These are phyloP conservation scores for Chrysotoxum bicinctum DNA, from an alignment of 2,888 invertebrate genomes.

Conservation along the genomic window DNA sequence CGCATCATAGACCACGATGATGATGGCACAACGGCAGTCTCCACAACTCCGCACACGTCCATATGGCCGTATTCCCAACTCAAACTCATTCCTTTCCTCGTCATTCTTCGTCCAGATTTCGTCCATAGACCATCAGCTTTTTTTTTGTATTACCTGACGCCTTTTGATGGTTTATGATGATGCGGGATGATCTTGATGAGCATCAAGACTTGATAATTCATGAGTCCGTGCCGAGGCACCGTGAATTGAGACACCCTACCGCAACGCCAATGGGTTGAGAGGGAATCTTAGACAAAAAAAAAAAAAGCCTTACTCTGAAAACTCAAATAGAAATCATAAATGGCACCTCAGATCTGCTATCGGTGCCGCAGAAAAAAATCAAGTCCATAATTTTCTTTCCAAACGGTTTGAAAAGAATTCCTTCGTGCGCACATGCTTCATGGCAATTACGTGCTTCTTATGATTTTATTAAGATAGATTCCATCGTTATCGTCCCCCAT, in stretches of 20 bases:
- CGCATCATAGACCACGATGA: slow-evolving; percentile 64
- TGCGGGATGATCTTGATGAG: slow-evolving; percentile 42
- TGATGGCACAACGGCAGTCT: slow-evolving; percentile 12
- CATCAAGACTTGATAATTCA: slow-evolving; percentile 43
- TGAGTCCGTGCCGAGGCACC: neutral
- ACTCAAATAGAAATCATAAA: slow-evolving; percentile 38
- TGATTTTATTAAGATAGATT: slow-evolving; percentile 44
- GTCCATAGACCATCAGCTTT: slow-evolving; percentile 15
- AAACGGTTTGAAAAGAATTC: slow-evolving; percentile 32
- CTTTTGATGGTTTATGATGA: slow-evolving; percentile 38
- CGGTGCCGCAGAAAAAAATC: neutral
- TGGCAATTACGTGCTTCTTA: slow-evolving; percentile 59
- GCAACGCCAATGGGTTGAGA: neutral
- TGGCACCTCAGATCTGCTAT: slow-evolving; percentile 34
- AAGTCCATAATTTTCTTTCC: slow-evolving; percentile 29
- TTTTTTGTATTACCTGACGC: slow-evolving; percentile 35
- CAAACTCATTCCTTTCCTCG: neutral
- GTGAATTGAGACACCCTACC: slow-evolving; percentile 6
- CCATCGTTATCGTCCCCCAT: neutral
- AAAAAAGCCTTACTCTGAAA: neutral
- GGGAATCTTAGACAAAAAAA: neutral
- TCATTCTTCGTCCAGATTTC: neutral
- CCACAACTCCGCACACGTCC: neutral
- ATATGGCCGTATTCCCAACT: slow-evolving; percentile 6
- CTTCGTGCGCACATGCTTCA: slow-evolving; percentile 39